Conservation (phyloP, 1,140 invertebrate species). For the Hyphantria cunea region DNA sequence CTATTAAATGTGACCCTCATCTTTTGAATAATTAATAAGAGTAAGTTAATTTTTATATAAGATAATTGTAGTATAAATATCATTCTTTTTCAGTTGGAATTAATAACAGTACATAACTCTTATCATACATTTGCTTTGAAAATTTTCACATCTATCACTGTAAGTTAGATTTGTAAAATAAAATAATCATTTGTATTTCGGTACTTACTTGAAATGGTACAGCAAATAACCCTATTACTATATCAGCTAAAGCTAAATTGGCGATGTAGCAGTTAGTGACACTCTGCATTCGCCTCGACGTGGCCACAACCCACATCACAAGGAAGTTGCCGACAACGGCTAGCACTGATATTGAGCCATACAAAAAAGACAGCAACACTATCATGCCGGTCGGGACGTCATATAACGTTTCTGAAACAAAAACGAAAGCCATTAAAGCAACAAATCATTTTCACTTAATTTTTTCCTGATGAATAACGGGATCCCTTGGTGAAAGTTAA, state of each 20-base stretch:
- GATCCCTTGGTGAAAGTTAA: not conserved
- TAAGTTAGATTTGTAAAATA: too few species aligned
- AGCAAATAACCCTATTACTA: constrained; percentile 89
- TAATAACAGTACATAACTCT: too few species aligned
- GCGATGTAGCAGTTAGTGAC: constrained; percentile 93
- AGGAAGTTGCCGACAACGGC: constrained; percentile 91
- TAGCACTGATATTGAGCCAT: constrained; percentile 90
- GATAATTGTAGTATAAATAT: too few species aligned
- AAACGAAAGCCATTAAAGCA: not conserved
- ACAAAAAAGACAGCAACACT: constrained; percentile 86
- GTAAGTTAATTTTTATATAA: too few species aligned
- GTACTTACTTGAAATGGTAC: constrained; percentile 90
- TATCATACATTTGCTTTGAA: too few species aligned
- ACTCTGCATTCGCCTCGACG: constrained; percentile 88
- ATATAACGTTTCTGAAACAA: constrained; percentile 82
- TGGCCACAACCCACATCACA: constrained; percentile 91
- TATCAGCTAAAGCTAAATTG: constrained; percentile 89
- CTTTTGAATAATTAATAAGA: too few species aligned
- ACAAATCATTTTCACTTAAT: not conserved
- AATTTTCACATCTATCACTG: too few species aligned
- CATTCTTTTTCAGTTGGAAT: too few species aligned
- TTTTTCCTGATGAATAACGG: not conserved
- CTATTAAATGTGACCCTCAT: too few species aligned
- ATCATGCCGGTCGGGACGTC: constrained; percentile 88
- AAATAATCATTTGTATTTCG: too few species aligned